Conservation (phyloP, 1,140 invertebrate genomes). For the Magallana ariakensis region DNA sequence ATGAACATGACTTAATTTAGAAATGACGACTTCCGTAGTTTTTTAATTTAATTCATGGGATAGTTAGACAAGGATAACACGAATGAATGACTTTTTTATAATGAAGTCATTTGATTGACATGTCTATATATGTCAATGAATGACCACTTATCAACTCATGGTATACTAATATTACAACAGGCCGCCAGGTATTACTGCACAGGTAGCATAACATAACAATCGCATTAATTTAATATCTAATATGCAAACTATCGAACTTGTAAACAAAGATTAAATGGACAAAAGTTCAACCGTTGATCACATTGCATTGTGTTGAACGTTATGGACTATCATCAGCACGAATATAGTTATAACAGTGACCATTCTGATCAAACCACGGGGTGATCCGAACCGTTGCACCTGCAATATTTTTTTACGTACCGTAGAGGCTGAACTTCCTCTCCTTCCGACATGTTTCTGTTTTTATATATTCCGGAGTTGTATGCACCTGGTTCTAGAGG, state of each 20-base stretch:
- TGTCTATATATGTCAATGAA: neutral
- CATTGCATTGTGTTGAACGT: neutral
- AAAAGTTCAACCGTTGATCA: slow-evolving; percentile 12
- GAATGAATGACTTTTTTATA: neutral
- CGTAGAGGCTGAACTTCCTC: slow-evolving; percentile 20
- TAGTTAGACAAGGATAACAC: neutral
- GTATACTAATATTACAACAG: neutral
- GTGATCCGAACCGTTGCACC: neutral
- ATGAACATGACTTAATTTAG: neutral
- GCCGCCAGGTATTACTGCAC: neutral
- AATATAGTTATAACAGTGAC: no score
- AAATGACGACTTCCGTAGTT: neutral
- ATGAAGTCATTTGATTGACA: neutral
- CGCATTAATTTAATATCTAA: neutral
- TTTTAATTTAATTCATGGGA: no score
- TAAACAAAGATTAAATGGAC: slow-evolving; percentile 28
- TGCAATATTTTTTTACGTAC: neutral
- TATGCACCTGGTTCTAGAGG: neutral
- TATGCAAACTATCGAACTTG: neutral
- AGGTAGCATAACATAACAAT: neutral
- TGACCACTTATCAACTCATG: neutral
- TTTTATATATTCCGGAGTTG: slow-evolving; percentile 8
- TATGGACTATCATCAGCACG: neutral
- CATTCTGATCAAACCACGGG: neutral
- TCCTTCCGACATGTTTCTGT: slow-evolving; percentile 15